Conservation (phyloP, 2,113 vertebrate species). For the Chaetodon auriga region DNA sequence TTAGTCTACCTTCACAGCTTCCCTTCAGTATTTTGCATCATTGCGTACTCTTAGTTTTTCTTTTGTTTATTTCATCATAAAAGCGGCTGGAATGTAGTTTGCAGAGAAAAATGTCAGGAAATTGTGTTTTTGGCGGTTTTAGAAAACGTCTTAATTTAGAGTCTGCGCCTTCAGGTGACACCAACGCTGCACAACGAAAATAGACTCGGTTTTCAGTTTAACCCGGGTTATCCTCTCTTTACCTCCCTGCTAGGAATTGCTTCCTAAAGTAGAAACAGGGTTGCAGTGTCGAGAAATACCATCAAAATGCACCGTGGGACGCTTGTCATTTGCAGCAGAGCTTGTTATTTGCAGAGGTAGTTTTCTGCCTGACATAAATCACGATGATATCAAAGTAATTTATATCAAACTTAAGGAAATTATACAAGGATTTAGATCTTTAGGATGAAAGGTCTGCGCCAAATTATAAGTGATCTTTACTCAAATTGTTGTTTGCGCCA, state of each 20-base stretch:
- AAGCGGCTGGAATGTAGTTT: too few species aligned
- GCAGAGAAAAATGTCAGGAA: neutral
- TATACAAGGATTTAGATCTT: constrained; percentile 9
- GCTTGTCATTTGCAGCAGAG: constrained; percentile 22
- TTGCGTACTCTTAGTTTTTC: too few species aligned
- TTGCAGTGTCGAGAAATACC: neutral
- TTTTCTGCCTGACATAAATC: constrained; percentile 22
- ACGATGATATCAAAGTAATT: constrained; percentile 24
- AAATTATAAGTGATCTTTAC: constrained; percentile 32
- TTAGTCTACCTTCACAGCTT: neutral
- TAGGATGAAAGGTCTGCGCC: constrained; percentile 21
- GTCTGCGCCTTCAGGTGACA: neutral
- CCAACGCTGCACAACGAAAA: neutral
- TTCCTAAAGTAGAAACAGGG: neutral
- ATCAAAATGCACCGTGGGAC: neutral
- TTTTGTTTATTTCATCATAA: too few species aligned
- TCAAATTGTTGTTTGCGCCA: constrained; percentile 50
- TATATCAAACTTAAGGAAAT: constrained; percentile 14
- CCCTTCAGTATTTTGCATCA: neutral
- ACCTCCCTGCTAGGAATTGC: constrained; percentile 1
- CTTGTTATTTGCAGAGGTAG: constrained; percentile 33
- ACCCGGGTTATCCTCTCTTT: constrained; percentile 34
- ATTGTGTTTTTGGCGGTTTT: neutral
- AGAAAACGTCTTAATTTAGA: neutral
- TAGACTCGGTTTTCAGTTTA: neutral